Evolutionary conservation across 1,140 invertebrate genomes (phyloP).

Genomic region (Sipha flava): DNA sequence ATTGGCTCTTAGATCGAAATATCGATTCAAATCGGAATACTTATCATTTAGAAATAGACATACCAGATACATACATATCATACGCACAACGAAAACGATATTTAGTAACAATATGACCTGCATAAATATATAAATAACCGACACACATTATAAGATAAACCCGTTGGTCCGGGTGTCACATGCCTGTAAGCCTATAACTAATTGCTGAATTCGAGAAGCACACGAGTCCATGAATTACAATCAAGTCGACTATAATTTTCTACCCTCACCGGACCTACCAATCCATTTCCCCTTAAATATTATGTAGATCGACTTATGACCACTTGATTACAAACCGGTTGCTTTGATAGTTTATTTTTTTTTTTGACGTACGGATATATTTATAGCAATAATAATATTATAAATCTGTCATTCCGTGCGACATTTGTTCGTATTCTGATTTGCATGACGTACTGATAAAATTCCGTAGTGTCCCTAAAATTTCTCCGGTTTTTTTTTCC

Average conservation of each 20-base stretch:
- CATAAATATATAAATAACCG: too few relatives aligned
- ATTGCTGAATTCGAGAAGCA: slow-evolving; percentile 7
- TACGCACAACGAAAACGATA: too few relatives aligned
- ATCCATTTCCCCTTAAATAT: not conserved
- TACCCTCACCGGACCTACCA: not conserved
- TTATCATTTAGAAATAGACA: too few relatives aligned
- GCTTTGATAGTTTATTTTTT: not conserved
- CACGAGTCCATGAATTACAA: not conserved
- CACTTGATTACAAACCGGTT: slow-evolving; percentile 21
- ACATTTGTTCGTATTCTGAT: too few relatives aligned
- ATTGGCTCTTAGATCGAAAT: too few relatives aligned
- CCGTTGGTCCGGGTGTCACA: not conserved
- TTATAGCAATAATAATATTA: not conserved
- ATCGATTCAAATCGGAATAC: too few relatives aligned
- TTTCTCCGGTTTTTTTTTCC: too few relatives aligned
- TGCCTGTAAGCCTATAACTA: not conserved
- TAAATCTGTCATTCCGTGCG: too few relatives aligned
- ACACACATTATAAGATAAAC: not conserved
- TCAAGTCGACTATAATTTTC: not conserved
- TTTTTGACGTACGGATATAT: too few relatives aligned
- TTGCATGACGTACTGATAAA: too few relatives aligned
- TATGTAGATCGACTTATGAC: not conserved
- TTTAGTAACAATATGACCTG: not conserved
- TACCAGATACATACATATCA: too few relatives aligned
- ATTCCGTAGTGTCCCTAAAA: too few relatives aligned